Base-by-base conservation (phyloP, 2,113 vertebrate species). In the Siniperca chuatsi region DNA sequence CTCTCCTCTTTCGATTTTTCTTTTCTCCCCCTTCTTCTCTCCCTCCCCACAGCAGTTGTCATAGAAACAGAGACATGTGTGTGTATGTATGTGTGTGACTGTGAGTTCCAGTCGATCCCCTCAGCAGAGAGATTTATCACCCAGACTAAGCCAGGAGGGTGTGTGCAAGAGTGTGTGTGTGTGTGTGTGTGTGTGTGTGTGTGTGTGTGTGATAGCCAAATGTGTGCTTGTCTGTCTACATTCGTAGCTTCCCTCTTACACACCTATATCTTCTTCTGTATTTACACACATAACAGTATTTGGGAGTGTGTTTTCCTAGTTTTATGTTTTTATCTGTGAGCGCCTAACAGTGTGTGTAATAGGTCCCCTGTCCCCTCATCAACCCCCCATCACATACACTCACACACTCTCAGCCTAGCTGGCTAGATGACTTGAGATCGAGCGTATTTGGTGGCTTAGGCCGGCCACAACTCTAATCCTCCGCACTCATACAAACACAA, bases 91-190 rank as follows among this genome's bases (percentile, higher is more conserved):
- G 71, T 69, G 71, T 77, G 75, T 60, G 75, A 35, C 72, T 68
- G 82, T 60, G 82, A 75, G 82, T 95, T 96, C 93, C 87, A 87
- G 95, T 96, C 96, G 95, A 96, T 96, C 94, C 96, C 96, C 96
- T 96, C 95, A 95, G 95, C 95, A 93, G 89, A 93, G 86, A 95
- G 94, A 96, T 97, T 96, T 96, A 96, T 97, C 96, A 95, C 95
- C 92, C 92, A 96, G 95, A 91, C 52, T 4, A 90, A 94, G 94
- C 95, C 96, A 95, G 78, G 88, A 94, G 94, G 90, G 62, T 69
- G 54, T 50, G 75, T 66, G 70, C 67, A 69, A 61, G 69, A 68
- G 64, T 83, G 83, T 73, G 25, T 25, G 25, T 25, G 25, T 25
- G n/a, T n/a, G n/a, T n/a, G n/a, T n/a, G 73, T 71, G 80, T 76